Conservation (phyloP, 2,888 invertebrate species). For the Pachydiplax longipennis region DNA sequence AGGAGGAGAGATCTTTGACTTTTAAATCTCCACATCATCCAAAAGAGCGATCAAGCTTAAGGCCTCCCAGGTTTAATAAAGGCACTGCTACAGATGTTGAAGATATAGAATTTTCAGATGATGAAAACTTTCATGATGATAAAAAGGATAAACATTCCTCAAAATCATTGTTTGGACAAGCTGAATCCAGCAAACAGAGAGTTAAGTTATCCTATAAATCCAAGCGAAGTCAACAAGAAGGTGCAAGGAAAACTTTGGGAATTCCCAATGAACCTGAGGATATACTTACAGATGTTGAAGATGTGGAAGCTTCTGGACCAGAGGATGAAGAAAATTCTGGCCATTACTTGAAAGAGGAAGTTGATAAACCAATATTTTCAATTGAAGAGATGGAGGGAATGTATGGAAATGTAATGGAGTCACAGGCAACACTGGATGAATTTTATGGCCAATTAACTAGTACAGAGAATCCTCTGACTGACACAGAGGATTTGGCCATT, state of each 20-base stretch:
- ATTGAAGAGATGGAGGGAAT: conserved; percentile 27
- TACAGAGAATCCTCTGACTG: neutral
- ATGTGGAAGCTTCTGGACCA: conserved; percentile 36
- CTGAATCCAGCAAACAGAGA: neutral
- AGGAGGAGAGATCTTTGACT: conserved; percentile 53
- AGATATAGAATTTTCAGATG: conserved; percentile 55
- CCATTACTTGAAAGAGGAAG: conserved; percentile 35
- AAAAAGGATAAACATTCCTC: neutral
- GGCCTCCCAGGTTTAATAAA: conserved; percentile 49
- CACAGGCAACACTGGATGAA: conserved; percentile 39
- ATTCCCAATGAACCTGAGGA: neutral
- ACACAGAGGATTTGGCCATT: neutral
- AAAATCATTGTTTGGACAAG: neutral
- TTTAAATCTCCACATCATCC: neutral
- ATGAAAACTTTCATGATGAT: conserved; percentile 49
- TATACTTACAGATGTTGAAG: conserved; percentile 42
- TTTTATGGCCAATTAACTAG: neutral
- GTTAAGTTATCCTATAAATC: neutral
- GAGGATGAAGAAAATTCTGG: conserved; percentile 33
- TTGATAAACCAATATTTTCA: conserved; percentile 46
- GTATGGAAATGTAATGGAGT: conserved; percentile 30
- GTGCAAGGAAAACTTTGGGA: neutral
- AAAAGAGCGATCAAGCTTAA: conserved; percentile 50
- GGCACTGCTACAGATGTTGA: conserved; percentile 55
- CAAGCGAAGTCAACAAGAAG: neutral